Percentiles rank a stretch among this genome's conserved stretches.
Evolutionary conservation across 1,140 invertebrate genomes (phyloP).

Genomic region (Aphelinus atriplicis): DNA sequence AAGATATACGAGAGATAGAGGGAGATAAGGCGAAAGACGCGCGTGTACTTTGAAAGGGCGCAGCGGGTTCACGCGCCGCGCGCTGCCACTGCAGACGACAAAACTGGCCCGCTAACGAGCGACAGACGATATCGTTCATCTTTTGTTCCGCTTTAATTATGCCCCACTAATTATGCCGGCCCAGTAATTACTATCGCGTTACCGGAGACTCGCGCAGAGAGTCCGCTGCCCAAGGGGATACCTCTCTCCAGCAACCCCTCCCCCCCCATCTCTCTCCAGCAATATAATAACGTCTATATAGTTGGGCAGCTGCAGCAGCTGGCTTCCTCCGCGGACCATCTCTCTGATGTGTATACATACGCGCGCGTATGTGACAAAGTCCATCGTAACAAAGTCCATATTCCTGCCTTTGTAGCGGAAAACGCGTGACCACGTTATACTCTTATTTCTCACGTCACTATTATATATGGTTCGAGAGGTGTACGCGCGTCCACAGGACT

Average conservation of each 20-base stretch:
- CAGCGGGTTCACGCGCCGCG: too few relatives aligned
- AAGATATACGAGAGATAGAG: neutral
- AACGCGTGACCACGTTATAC: too few relatives aligned
- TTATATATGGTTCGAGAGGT: too few relatives aligned
- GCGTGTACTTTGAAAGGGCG: constrained; percentile 39
- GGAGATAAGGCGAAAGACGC: constrained; percentile 31
- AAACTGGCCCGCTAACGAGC: constrained; percentile 61
- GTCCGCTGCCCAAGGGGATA: constrained; percentile 55
- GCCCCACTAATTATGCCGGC: constrained; percentile 61
- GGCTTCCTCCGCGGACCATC: too few relatives aligned
- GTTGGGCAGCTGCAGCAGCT: too few relatives aligned
- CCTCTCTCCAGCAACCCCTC: constrained; percentile 46
- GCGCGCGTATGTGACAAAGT: too few relatives aligned
- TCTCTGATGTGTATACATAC: too few relatives aligned
- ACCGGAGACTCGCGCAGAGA: constrained; percentile 50
- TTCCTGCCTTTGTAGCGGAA: too few relatives aligned
- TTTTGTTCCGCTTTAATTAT: constrained; percentile 61
- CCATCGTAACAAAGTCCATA: too few relatives aligned
- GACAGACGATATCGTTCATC: constrained; percentile 63
- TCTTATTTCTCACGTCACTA: too few relatives aligned
- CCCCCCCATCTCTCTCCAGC: constrained; percentile 7
- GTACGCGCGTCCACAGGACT: too few relatives aligned
- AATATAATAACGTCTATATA: constrained; percentile 39
- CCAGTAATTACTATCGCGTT: constrained; percentile 62
- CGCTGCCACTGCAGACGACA: constrained; percentile 40